A percentile compares a stretch with the other conserved stretches of the same genome.
Conservation (phyloP, 1,140 invertebrate species). For the Potamilus streckersoni region DNA sequence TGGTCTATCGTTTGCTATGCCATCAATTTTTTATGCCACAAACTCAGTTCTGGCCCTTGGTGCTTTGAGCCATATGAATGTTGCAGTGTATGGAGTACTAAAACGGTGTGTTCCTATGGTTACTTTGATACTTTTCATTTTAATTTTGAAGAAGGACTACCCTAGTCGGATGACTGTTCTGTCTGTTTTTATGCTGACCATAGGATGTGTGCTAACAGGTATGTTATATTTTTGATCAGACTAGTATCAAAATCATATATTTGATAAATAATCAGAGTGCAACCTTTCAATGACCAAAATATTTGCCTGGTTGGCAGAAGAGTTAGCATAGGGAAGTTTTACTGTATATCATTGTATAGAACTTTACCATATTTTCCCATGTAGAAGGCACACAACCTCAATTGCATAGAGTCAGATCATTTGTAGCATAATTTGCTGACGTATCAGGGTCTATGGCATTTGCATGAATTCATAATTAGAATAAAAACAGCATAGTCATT, state of each 20-base stretch:
- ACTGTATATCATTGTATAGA: not conserved
- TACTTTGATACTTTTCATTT: conserved; percentile 67
- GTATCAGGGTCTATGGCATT: too few relatives aligned
- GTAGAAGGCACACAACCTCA: not conserved
- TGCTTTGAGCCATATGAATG: conserved; percentile 71
- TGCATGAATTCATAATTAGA: too few relatives aligned
- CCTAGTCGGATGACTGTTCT: conserved; percentile 62
- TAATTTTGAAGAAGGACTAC: conserved; percentile 65
- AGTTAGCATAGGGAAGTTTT: not conserved
- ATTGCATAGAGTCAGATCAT: too few relatives aligned
- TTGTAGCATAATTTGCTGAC: too few relatives aligned
- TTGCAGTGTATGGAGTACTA: conserved; percentile 72
- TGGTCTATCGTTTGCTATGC: conserved; percentile 64
- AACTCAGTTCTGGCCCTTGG: conserved; percentile 68
- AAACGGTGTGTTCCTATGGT: conserved; percentile 71
- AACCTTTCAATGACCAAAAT: not conserved
- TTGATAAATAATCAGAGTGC: not conserved
- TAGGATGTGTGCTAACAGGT: conserved; percentile 71
- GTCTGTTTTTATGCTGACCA: conserved; percentile 65
- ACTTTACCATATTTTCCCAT: not conserved
- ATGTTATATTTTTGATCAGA: conserved; percentile 27
- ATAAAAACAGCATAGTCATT: too few relatives aligned
- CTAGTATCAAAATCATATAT: too few relatives aligned
- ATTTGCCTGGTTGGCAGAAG: not conserved
- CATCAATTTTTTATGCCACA: conserved; percentile 69